Conservation (phyloP, 2,888 invertebrate genomes). For the Leptogaster cylindrica region DNA sequence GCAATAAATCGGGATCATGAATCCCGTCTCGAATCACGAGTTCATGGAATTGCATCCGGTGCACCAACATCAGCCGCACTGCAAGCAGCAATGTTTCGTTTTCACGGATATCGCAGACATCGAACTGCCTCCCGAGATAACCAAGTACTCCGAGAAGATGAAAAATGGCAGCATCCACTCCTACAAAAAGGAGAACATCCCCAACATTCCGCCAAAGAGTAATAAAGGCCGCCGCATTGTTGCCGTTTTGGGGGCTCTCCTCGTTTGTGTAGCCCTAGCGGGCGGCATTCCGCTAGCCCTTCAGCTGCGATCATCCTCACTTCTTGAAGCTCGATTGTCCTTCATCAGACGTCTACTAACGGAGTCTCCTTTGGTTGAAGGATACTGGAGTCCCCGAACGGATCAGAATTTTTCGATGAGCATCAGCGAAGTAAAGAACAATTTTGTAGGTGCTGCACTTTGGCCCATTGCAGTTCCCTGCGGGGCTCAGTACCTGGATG, state of each 20-base stretch:
- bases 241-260: constrained; percentile 54
- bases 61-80: constrained; percentile 56
- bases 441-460: constrained; percentile 65
- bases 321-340: constrained; percentile 65
- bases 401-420: constrained; percentile 51
- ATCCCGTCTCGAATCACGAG: constrained; percentile 60
- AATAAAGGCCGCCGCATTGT: constrained; percentile 56
- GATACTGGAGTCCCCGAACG: constrained; percentile 59
- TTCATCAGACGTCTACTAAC: constrained; percentile 65
- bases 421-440: constrained; percentile 59
- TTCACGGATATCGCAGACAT: constrained; percentile 62
- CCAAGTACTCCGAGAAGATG: constrained; percentile 60
- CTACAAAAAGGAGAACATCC: constrained; percentile 56
- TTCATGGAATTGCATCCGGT: constrained; percentile 61
- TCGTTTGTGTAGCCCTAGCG: constrained; percentile 59
- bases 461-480: constrained; percentile 66
- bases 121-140: constrained; percentile 61
- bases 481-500: constrained; percentile 69
- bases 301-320: constrained; percentile 65
- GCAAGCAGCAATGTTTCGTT: constrained; percentile 62
- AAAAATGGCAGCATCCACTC: constrained; percentile 58
- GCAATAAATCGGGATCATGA: constrained; percentile 54
- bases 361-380: constrained; percentile 66
- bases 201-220: constrained; percentile 24
- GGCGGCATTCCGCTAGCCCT: constrained; percentile 65